Base-by-base conservation (phyloP, 37 sponge, comb jelly and placozoan genomes). In the Aphrocallistes beatrix region DNA sequence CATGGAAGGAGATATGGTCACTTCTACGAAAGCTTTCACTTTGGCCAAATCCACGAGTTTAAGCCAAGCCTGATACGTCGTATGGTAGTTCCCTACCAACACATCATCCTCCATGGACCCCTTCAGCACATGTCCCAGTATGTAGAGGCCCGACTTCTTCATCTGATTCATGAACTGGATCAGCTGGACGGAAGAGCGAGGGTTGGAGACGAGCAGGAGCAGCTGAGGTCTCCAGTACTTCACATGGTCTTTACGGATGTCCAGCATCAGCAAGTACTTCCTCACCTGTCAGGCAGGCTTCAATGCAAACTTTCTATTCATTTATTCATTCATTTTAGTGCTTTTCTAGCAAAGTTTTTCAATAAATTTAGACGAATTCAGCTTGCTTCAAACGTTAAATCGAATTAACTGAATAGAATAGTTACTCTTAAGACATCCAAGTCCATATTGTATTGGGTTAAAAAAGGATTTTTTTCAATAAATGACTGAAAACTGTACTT, bases 221-320 rank as follows among this genome's bases (percentile, higher is more conserved):
- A 99, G 91, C 89, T 94, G 92, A 28, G 99, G 96, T 38, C 96
- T 83, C 99, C 99, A 99, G 82, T 93, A 95, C 89, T 95, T 95
- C 51, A 99, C 96, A 49, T 99, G 99, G 69, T 88, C 92, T 85
- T 95, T 95, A 51, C 94, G 86, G 38, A 94, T 88, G 42, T 99
- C 99, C 51, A 99, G 87, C 37, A 94, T 88, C 37, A 99, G 92
- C 38, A 99, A 90, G 85, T 89, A 99, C 90, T 99, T 99, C 37
- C 99, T 86, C 1, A 99, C 99, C 96, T 96, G n/a, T n/a, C n/a
- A n/a, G n/a, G n/a, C n/a, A n/a, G n/a, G n/a, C n/a, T n/a, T n/a
- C n/a, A n/a, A n/a, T n/a, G n/a, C n/a, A n/a, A n/a, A n/a, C n/a
- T n/a, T n/a, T n/a, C n/a, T n/a, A n/a, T n/a, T n/a, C n/a, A n/a